Conservation (phyloP, 37 sponge, comb jelly and placozoan species). For the Haliclona indistincta region DNA sequence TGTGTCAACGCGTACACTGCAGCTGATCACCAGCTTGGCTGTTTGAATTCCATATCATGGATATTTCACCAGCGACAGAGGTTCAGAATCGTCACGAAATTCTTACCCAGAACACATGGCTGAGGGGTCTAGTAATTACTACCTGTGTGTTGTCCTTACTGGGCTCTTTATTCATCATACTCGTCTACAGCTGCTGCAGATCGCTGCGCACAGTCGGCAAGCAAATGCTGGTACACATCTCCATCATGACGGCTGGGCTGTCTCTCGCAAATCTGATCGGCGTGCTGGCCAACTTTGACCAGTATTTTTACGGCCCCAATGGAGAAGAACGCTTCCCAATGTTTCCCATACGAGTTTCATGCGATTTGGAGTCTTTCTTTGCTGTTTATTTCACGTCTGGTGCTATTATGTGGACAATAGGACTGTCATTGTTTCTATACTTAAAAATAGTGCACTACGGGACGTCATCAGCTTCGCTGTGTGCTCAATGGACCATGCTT, state of each 20-base stretch:
- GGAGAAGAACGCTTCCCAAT: too few species aligned
- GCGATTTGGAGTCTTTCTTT: slow-evolving; percentile 55
- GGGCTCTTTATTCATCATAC: slow-evolving; percentile 48
- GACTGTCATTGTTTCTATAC: slow-evolving; percentile 56
- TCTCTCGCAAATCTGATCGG: slow-evolving; percentile 51
- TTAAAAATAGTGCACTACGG: slow-evolving; percentile 5
- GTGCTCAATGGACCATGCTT: not conserved
- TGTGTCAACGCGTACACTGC: too few species aligned
- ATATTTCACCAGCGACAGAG: too few species aligned
- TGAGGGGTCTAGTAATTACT: slow-evolving; percentile 7
- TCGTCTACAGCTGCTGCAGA: slow-evolving; percentile 37
- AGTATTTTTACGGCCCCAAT: too few species aligned
- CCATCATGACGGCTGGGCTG: slow-evolving; percentile 36
- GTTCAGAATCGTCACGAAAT: too few species aligned
- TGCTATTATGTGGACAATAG: slow-evolving; percentile 66
- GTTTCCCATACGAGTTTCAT: not conserved
- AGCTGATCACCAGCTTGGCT: too few species aligned
- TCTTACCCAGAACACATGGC: too few species aligned
- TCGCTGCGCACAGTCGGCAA: slow-evolving; percentile 30
- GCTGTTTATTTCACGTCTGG: slow-evolving; percentile 56
- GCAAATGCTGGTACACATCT: slow-evolving; percentile 52
- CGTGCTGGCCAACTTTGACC: slow-evolving; percentile 26
- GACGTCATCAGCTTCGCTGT: too few species aligned
- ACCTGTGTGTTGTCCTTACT: slow-evolving; percentile 36
- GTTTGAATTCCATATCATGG: too few species aligned